Conservation (phyloP, 2,888 invertebrate species). For the Nipponacmea schrenckii region DNA sequence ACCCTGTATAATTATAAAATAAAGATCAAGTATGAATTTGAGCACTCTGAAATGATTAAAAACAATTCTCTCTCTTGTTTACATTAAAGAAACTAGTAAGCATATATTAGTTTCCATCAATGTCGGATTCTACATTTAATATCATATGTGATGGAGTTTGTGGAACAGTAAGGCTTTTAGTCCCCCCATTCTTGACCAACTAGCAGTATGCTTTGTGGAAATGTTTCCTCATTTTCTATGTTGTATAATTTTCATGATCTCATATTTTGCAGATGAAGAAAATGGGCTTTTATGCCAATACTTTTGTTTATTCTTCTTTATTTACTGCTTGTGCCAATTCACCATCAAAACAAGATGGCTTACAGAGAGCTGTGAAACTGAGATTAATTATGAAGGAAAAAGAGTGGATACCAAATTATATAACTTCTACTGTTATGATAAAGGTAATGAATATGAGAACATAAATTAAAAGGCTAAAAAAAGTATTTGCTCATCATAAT, state of each 20-base stretch:
- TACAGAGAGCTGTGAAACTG: slow-evolving; percentile 77
- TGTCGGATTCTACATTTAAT: no score
- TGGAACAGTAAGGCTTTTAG: no score
- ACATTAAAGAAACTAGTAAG: no score
- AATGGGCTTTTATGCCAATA: slow-evolving; percentile 76
- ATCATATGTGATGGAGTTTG: no score
- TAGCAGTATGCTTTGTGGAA: background rate
- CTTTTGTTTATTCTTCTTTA: slow-evolving; percentile 83
- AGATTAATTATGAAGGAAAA: slow-evolving; percentile 78
- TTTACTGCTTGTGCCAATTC: slow-evolving; percentile 90
- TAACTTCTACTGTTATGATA: slow-evolving; percentile 88
- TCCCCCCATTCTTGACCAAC: background rate
- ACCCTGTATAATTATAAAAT: no score
- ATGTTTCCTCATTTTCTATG: no score
- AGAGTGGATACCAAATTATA: slow-evolving; percentile 75
- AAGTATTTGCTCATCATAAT: no score
- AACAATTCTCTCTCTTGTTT: no score
- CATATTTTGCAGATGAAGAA: slow-evolving; percentile 77
- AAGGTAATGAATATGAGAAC: slow-evolving; percentile 65
- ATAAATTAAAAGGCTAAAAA: no score
- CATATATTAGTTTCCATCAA: no score
- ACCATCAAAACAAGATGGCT: slow-evolving; percentile 75
- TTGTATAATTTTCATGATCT: background rate
- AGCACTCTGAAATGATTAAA: no score
- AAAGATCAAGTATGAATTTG: no score